Conservation (phyloP, 2,113 vertebrate species). For the Desmodus rotundus region DNA sequence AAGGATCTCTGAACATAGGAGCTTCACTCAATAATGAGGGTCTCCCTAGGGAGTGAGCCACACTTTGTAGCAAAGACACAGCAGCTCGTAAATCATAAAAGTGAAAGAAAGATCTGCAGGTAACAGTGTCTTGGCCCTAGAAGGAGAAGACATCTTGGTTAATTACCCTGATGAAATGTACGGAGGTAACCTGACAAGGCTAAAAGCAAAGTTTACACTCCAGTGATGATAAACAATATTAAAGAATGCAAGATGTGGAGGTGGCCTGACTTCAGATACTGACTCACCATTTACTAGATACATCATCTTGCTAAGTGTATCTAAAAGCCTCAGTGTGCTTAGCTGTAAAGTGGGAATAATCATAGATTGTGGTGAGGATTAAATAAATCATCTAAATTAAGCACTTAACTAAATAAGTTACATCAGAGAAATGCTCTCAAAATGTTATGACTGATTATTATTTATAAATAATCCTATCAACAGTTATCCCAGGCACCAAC, state of each 20-base stretch:
- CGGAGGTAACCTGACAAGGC: not conserved
- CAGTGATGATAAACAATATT: not conserved
- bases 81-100: not conserved
- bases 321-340: not conserved
- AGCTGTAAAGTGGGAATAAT: not conserved
- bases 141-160: not conserved
- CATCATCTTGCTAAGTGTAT: not conserved
- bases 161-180: not conserved
- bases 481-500: not conserved
- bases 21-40: not conserved
- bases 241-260: not conserved
- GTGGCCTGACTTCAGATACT: not conserved
- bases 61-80: not conserved
- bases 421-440: not conserved
- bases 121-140: not conserved
- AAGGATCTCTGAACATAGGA: not conserved
- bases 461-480: not conserved
- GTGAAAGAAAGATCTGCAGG: not conserved
- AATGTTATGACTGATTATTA: not conserved
- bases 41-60: not conserved
- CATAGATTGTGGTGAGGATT: not conserved
- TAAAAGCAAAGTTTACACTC: not conserved
- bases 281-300: not conserved
- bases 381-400: not conserved
- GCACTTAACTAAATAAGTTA: not conserved